Evolutionary conservation across 2,797 vertebrate genomes (phyloP).

Genomic region (Acrossocheilus fasciatus): DNA sequence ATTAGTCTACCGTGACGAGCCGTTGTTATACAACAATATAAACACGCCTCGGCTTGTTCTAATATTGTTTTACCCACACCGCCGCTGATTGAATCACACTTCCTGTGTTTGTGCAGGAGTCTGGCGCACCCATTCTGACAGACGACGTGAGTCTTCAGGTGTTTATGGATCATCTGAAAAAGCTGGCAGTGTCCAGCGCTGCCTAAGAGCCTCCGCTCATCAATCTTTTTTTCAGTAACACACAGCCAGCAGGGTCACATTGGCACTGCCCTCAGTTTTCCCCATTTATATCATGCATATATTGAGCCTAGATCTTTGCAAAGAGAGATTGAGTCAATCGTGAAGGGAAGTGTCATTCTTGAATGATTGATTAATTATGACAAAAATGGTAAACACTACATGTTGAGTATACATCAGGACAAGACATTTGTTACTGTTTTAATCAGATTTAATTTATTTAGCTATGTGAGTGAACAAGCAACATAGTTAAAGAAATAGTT

Average conservation of each 20-base stretch:
- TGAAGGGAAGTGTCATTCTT: background rate
- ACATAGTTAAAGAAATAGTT: slow-evolving; percentile 8
- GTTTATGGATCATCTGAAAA: slow-evolving; percentile 99
- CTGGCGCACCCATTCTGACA: slow-evolving; percentile 95
- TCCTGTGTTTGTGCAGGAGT: slow-evolving; percentile 66
- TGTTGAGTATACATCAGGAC: slow-evolving; percentile 5
- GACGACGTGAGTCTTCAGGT: slow-evolving; percentile 98
- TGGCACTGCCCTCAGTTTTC: slow-evolving; percentile 15
- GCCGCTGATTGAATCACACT: slow-evolving; percentile 8
- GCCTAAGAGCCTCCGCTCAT: slow-evolving; percentile 73
- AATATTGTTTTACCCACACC: background rate
- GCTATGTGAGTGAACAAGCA: background rate
- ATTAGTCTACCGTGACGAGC: slow-evolving; percentile 5
- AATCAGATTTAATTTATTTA: background rate
- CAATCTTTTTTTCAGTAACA: slow-evolving; percentile 9
- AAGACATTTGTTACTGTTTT: background rate
- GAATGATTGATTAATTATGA: background rate
- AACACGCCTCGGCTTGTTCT: slow-evolving; percentile 14
- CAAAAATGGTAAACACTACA: slow-evolving; percentile 7
- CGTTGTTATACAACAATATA: background rate
- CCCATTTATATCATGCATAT: slow-evolving; percentile 17
- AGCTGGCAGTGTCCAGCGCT: slow-evolving; percentile 95
- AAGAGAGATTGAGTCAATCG: background rate
- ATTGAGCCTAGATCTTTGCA: slow-evolving; percentile 15
- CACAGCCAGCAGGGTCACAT: slow-evolving; percentile 4